Conservation (phyloP, 2,888 invertebrate species). For the Heliconius sara region DNA sequence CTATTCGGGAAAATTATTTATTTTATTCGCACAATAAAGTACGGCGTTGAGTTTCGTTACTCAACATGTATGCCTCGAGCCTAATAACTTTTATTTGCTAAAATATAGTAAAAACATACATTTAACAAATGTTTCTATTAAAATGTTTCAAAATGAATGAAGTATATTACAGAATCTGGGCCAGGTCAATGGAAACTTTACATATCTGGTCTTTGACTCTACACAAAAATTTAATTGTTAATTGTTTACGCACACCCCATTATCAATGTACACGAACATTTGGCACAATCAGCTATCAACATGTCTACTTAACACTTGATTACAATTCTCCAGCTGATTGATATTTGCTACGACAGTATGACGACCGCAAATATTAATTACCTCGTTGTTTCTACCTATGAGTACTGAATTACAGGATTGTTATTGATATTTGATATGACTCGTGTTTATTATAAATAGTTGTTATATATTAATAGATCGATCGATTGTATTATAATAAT, state of each 20-base stretch:
- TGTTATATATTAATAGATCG: background rate
- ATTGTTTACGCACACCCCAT: background rate
- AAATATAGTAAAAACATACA: too few relatives aligned
- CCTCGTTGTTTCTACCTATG: constrained; percentile 1
- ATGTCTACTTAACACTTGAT: constrained; percentile 16
- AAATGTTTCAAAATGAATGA: too few relatives aligned
- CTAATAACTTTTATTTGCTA: too few relatives aligned
- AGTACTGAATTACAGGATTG: constrained; percentile 17
- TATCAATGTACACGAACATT: background rate
- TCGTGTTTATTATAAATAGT: background rate
- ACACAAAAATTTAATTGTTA: too few relatives aligned
- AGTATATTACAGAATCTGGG: too few relatives aligned
- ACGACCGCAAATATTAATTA: constrained; percentile 35
- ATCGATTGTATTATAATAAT: background rate
- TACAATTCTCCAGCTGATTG: constrained; percentile 24
- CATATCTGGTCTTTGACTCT: too few relatives aligned
- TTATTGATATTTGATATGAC: constrained; percentile 7
- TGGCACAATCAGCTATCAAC: background rate
- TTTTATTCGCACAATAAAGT: background rate
- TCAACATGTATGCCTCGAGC: background rate
- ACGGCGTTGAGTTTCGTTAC: background rate
- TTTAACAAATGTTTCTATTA: too few relatives aligned
- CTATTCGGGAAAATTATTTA: too few relatives aligned
- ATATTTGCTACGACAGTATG: constrained; percentile 26
- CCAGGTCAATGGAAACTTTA: too few relatives aligned